phyloP scores from a whole-genome alignment of 2,113 vertebrate genomes.

The Clarias gariepinus region DNA sequence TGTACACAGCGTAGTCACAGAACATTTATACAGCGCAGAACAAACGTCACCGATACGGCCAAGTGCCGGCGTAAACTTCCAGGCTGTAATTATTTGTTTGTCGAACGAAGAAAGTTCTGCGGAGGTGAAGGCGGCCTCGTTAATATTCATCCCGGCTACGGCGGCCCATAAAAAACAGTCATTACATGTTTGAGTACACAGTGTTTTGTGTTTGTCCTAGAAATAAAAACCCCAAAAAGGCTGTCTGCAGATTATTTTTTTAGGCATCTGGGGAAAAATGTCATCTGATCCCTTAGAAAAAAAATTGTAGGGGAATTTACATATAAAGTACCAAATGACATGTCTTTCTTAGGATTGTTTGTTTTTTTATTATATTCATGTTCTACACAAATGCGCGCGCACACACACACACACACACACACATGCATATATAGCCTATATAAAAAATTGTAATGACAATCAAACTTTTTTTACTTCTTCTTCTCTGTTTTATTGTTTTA shows the following conservation, averaged over 20 bases:
- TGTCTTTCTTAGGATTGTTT: no score
- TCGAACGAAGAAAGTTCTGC: background rate
- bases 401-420: no score
- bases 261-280: background rate
- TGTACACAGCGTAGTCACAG: background rate
- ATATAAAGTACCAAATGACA: no score
- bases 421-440: no score
- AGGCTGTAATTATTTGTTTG: conserved; percentile 12
- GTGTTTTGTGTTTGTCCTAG: background rate
- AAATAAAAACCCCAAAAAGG: background rate
- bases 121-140: background rate
- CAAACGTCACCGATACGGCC: no score
- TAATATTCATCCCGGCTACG: background rate
- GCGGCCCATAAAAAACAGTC: background rate
- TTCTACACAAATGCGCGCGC: no score
- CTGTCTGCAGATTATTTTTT: background rate
- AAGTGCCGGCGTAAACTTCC: background rate
- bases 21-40: background rate
- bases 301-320: background rate
- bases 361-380: no score
- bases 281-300: background rate
- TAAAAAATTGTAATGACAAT: no score
- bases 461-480: background rate
- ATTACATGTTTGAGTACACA: background rate
- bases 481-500: background rate